phyloP scores from a whole-genome alignment of 2,797 vertebrate species.

The Ctenochaetus hawaiiensis region DNA sequence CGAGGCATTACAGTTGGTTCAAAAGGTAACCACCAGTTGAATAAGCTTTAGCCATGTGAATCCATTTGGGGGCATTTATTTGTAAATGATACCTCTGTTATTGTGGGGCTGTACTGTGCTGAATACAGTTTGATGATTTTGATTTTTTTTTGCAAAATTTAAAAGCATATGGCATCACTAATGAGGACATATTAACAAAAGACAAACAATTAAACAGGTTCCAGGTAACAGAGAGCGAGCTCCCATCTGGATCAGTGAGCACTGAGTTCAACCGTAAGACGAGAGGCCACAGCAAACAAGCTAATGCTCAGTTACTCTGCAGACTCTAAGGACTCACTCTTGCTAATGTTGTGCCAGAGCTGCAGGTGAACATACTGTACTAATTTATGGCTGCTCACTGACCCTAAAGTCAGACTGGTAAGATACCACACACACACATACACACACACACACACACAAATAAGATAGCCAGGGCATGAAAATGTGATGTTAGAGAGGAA shows the following conservation, averaged over 20 bases:
- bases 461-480: neutral
- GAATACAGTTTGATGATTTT: constrained; percentile 48
- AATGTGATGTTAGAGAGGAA: constrained; percentile 14
- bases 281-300: constrained; percentile 48
- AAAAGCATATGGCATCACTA: constrained; percentile 59
- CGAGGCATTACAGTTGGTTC: constrained; percentile 61
- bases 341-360: constrained; percentile 2
- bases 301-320: constrained; percentile 25
- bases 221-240: constrained; percentile 4
- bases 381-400: constrained; percentile 21
- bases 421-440: constrained; percentile 4
- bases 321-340: constrained; percentile 11
- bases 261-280: constrained; percentile 48
- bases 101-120: constrained; percentile 17
- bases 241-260: constrained; percentile 59
- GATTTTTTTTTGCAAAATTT: constrained; percentile 44
- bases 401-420: constrained; percentile 20
- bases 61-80: constrained; percentile 55
- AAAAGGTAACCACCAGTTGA: constrained; percentile 75
- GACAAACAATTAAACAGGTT: constrained; percentile 49
- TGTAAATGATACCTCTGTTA: constrained; percentile 63
- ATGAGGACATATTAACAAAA: constrained; percentile 65
- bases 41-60: constrained; percentile 54
- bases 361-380: constrained; percentile 13
- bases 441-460: neutral